phyloP scores from a whole-genome alignment of 2,888 invertebrate genomes.

The Anoplius nigerrimus region DNA sequence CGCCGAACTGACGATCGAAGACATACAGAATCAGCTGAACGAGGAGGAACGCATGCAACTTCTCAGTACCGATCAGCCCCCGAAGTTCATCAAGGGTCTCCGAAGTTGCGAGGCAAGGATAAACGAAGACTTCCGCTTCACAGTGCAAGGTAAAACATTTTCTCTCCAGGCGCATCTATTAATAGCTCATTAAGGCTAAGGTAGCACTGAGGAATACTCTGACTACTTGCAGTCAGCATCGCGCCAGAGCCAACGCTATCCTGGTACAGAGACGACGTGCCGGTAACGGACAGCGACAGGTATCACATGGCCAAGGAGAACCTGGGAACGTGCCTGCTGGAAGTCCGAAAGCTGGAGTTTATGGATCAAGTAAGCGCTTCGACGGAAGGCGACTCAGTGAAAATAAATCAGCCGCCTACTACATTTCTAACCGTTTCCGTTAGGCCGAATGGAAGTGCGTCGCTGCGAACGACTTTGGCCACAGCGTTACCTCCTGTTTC shows the following conservation, averaged over 20 bases:
- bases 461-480: conserved; percentile 91
- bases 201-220: not conserved
- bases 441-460: conserved; percentile 94
- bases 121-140: conserved; percentile 87
- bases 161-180: too few relatives aligned
- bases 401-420: not conserved
- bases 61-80: conserved; percentile 86
- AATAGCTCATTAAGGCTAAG: too few relatives aligned
- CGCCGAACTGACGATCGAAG: conserved; percentile 91
- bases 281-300: conserved; percentile 82
- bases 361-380: conserved; percentile 80
- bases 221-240: conserved; percentile 79
- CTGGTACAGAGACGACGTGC: conserved; percentile 93
- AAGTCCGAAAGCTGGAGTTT: conserved; percentile 85
- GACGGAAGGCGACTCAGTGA: not conserved
- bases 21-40: conserved; percentile 91
- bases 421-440: conserved; percentile 4
- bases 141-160: conserved; percentile 87
- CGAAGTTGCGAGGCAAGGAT: conserved; percentile 90
- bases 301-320: conserved; percentile 83
- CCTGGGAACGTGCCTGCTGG: conserved; percentile 83
- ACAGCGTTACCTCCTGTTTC: conserved; percentile 91
- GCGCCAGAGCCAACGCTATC: conserved; percentile 87
- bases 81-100: conserved; percentile 87
- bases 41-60: conserved; percentile 89